These are phyloP conservation scores for Corythaeola cristata DNA, from an alignment of 2,113 vertebrate genomes.

Conservation along the genomic window DNA sequence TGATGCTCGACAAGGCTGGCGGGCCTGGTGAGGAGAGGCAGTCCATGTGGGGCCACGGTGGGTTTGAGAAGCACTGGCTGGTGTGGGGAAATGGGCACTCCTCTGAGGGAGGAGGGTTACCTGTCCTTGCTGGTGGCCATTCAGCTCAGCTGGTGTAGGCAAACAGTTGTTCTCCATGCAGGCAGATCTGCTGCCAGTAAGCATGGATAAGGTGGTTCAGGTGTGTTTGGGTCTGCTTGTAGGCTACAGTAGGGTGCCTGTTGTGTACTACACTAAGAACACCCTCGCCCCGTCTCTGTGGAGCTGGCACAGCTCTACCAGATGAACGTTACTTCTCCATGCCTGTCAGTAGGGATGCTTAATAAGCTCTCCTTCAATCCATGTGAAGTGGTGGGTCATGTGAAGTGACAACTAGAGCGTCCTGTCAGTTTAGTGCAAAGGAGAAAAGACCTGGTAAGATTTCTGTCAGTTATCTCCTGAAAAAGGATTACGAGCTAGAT, in stretches of 20 bases:
- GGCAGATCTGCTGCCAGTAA: background rate
- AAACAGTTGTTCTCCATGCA: accelerated
- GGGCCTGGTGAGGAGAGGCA: background rate
- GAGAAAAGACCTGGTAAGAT: background rate
- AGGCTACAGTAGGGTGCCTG: background rate
- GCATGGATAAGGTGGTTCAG: background rate
- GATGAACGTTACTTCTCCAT: background rate
- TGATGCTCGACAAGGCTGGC: background rate
- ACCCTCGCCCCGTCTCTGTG: accelerated
- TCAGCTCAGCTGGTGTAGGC: accelerated
- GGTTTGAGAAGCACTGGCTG: background rate
- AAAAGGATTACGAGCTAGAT: background rate
- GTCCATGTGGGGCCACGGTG: accelerated
- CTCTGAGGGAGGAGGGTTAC: background rate
- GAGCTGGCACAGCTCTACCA: background rate
- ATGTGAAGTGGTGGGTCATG: background rate
- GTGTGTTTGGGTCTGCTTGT: background rate
- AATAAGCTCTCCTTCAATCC: background rate
- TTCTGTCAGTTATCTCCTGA: background rate
- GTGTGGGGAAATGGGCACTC: background rate
- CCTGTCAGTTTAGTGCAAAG: background rate
- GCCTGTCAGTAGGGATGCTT: background rate
- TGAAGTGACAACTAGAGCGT: background rate
- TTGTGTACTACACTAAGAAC: background rate
- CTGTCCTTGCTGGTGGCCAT: background rate